Evolutionary conservation across 1,140 invertebrate species (phyloP).

Genomic region (Penaeus chinensis): DNA sequence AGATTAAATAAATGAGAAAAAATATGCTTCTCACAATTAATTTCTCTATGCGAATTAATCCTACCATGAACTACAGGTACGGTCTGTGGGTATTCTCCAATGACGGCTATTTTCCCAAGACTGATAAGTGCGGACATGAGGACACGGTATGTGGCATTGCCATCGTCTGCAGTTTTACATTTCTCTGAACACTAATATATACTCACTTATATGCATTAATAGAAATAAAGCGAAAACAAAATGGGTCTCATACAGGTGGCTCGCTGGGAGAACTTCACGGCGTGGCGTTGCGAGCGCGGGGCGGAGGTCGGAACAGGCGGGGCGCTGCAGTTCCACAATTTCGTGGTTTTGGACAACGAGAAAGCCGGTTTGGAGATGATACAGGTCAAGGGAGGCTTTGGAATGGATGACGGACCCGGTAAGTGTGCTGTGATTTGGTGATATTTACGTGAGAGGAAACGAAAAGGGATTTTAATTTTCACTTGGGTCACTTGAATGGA

Average conservation of each 20-base stretch:
- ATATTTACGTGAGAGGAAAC: no score
- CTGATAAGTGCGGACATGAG: background rate
- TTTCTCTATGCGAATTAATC: no score
- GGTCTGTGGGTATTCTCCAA: slow-evolving; percentile 49
- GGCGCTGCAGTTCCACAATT: slow-evolving; percentile 52
- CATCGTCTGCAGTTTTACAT: background rate
- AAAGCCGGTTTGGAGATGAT: slow-evolving; percentile 56
- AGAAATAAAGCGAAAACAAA: background rate
- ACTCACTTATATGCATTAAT: background rate
- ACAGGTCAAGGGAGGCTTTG: slow-evolving; percentile 36
- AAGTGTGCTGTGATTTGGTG: background rate
- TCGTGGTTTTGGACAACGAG: slow-evolving; percentile 51
- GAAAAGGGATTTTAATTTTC: no score
- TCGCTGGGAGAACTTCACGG: slow-evolving; percentile 49
- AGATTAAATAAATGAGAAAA: no score
- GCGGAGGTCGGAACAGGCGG: slow-evolving; percentile 56
- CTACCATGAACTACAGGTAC: slow-evolving; percentile 4
- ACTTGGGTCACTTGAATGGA: no score
- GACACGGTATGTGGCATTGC: background rate
- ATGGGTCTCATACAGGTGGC: slow-evolving; percentile 21
- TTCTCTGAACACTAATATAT: background rate
- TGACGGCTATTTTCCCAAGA: slow-evolving; percentile 31
- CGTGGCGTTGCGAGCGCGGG: slow-evolving; percentile 54
- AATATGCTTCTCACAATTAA: no score
- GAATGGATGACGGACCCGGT: slow-evolving; percentile 46